Evolutionary conservation across 2,797 vertebrate genomes (phyloP), one percentile per base, ranked within the genome.

Genomic region (Sebastolobus alascanus): DNA sequence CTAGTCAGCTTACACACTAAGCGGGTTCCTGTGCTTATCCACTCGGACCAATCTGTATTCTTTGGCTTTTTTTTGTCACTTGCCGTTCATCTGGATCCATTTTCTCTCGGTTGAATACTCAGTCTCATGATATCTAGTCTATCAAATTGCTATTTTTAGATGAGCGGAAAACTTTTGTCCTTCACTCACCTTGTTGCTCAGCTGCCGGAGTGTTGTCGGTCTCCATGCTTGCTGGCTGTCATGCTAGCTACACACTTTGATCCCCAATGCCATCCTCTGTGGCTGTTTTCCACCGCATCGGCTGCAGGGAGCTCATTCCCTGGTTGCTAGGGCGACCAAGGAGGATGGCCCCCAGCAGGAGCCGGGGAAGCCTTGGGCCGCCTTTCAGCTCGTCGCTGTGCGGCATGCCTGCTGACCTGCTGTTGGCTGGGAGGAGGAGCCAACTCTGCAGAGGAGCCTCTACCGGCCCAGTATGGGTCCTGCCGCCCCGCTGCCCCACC

Each of bases 311-410:
- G 84, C 82, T 92, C 70, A 1, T 85, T 78, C 74, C 69, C 22
- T 73, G 90, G 94, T 95, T 96, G 91, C 93, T 85, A 84, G 65
- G 89, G 85, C 89, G 93, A 95, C 94, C 79, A 6, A 84, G 87
- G 88, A 90, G 89, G 81, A 89, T 87, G 88, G 81, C 77, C 85
- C 84, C 85, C 86, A 73, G 80, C 64, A 50, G 71, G 75, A 83
- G 79, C 60, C 9, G 73, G 88, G 86, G 81, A 89, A 89, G 87
- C 91, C 92, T 84, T 29, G 83, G 77, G 84, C 84, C 82, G 86
- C 77, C 73, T 83, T 85, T 85, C 16, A 78, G 80, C 87, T 85
- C 25, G 10, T 80, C 50, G 27, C 73, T 69, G 72, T 75, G 87
- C 83, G 46, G 89, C 84, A 38, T 69, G 85, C 73, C 84, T 77